These are phyloP conservation scores for Ramphastos sulfuratus DNA, from an alignment of 2,113 vertebrate species.

Conservation along the genomic window DNA sequence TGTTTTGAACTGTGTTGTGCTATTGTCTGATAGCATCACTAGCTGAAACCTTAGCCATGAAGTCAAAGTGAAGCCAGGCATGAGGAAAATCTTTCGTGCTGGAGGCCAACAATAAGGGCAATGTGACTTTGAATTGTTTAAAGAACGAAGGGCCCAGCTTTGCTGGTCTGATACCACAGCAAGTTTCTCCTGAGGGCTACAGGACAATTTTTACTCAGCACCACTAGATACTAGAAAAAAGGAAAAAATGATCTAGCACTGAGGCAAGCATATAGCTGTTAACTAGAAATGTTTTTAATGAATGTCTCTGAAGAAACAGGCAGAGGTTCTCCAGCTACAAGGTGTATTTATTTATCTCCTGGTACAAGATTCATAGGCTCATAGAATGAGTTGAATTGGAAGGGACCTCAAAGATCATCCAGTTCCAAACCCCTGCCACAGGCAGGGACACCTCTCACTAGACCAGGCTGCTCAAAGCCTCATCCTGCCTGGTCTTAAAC, in stretches of 20 bases:
- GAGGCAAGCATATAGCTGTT: neutral
- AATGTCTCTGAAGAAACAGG: neutral
- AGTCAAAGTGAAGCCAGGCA: conserved; percentile 51
- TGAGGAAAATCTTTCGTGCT: conserved; percentile 35
- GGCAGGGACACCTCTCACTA: too few relatives aligned
- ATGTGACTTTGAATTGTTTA: conserved; percentile 15
- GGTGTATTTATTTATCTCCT: too few relatives aligned
- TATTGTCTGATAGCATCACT: conserved; percentile 45
- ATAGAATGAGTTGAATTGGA: too few relatives aligned
- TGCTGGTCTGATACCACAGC: neutral
- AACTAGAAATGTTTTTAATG: neutral
- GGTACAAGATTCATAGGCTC: too few relatives aligned
- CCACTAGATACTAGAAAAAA: neutral
- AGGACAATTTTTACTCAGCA: neutral
- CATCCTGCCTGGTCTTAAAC: too few relatives aligned
- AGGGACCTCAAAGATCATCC: too few relatives aligned
- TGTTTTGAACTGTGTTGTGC: neutral
- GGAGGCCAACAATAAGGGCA: conserved; percentile 31
- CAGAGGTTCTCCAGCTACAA: too few relatives aligned
- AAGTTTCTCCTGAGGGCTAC: neutral
- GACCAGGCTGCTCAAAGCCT: too few relatives aligned
- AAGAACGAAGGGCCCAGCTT: neutral
- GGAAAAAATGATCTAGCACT: neutral
- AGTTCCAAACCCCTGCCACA: too few relatives aligned
- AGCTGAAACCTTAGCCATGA: conserved; percentile 47